Percentiles rank a stretch among this genome's conserved stretches.
These are phyloP conservation scores for Acanthosepion lycidas DNA, from an alignment of 2,888 invertebrate species.

Conservation along the genomic window DNA sequence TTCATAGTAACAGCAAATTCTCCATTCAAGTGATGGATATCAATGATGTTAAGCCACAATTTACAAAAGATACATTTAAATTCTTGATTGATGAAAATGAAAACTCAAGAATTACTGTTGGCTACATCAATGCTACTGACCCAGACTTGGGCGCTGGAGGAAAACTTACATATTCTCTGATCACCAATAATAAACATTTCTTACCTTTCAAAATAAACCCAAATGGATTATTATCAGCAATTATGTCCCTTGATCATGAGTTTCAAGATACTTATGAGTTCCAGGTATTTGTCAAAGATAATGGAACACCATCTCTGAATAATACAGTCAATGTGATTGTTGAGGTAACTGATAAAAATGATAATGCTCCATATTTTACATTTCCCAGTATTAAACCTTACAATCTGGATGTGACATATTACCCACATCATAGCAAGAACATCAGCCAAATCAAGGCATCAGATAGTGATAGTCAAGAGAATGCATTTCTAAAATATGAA, in stretches of 20 bases:
- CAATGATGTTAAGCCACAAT: background rate
- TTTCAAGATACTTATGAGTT: conserved; percentile 11
- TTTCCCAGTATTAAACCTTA: conserved; percentile 33
- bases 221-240: background rate
- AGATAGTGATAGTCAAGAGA: conserved; percentile 33
- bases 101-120: conserved; percentile 11
- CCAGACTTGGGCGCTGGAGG: conserved; percentile 22
- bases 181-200: conserved; percentile 13
- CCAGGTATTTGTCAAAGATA: background rate
- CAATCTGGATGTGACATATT: background rate
- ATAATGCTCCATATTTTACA: conserved; percentile 33
- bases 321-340: conserved; percentile 1
- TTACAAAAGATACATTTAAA: background rate
- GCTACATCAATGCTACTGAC: background rate
- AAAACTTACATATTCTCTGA: background rate
- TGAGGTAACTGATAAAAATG: conserved; percentile 21
- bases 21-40: background rate
- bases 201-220: background rate
- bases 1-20: conserved; percentile 33
- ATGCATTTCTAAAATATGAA: conserved; percentile 13
- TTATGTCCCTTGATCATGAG: conserved; percentile 22
- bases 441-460: background rate
- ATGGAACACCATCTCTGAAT: conserved; percentile 14
- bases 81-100: conserved; percentile 11
- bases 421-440: background rate